A percentile compares a stretch with the other conserved stretches of the same genome.
phyloP scores from a whole-genome alignment of 2,113 vertebrate genomes.

The Climacteris rufus region DNA sequence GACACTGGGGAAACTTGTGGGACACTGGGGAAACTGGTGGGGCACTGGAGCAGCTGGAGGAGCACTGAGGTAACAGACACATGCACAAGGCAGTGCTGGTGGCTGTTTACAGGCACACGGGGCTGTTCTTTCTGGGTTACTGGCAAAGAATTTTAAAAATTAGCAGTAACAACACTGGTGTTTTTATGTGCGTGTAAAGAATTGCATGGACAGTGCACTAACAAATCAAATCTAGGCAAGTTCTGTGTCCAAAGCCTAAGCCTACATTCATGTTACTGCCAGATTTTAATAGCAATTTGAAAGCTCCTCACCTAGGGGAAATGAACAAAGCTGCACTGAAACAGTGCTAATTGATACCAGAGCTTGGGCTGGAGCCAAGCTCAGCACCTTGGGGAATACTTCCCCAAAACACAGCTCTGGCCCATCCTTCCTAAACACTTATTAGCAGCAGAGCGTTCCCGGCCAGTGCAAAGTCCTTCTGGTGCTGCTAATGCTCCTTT shows the following conservation, averaged over 20 bases:
- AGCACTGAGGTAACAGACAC: not conserved
- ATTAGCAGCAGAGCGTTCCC: not conserved
- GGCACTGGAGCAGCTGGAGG: no score
- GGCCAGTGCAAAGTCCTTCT: not conserved
- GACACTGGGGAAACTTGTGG: not conserved
- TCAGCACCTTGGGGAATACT: not conserved
- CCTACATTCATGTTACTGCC: fast-evolving
- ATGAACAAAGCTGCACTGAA: not conserved
- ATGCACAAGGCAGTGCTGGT: fast-evolving
- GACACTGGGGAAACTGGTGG: no score
- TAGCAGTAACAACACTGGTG: fast-evolving
- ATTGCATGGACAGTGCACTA: fast-evolving
- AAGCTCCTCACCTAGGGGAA: not conserved
- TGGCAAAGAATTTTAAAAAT: not conserved
- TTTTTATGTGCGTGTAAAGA: not conserved
- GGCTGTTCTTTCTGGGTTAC: not conserved
- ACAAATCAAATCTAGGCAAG: not conserved
- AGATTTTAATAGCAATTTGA: not conserved
- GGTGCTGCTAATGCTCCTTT: slow-evolving; percentile 12
- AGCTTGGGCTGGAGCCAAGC: not conserved
- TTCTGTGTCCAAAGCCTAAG: not conserved
- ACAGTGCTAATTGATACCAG: not conserved
- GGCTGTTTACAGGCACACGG: not conserved
- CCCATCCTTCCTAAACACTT: not conserved
- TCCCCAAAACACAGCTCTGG: not conserved